Base-by-base conservation (phyloP, 2,888 invertebrate genomes). In the Metellina segmentata region DNA sequence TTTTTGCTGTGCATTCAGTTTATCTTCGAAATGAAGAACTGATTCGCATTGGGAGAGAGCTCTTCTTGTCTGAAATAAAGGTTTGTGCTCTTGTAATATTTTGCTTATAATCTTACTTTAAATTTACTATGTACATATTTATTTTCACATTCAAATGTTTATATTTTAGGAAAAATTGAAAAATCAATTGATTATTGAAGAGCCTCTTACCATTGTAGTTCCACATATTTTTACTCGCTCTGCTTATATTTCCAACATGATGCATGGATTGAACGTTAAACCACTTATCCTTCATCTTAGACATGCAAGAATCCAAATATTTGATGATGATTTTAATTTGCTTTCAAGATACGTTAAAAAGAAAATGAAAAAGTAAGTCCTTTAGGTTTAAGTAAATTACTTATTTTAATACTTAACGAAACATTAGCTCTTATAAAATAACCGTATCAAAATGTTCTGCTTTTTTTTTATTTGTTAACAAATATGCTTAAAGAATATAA, bases 1-100 rank as follows among this genome's bases (percentile, higher is more conserved):
- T 81, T 19, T 89, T 75, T 83, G 85, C 81, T n/a, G 74, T 88
- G 7, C 83, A 92, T 81, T 88, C 88, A 16, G 51, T 74, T 70
- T 74, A 53, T 52, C 51, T 81, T 13, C 16, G 49, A 34, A 89
- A 91, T 83, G 83, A 72, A 34, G 91, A 91, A 69, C 48, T 91
- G 16, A 88, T 87, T 71, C 48, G 78, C 19, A 87, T 91, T 7
- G 70, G 87, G 9, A 87, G 87, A 69, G 71, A 74, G 69, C 69
- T 70, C 9, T 69, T 91, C 16, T 51, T 78, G 20, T n/a, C 77
- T 9, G 88, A 89, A 88, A 81, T 92, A 13, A 88, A 70, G 51
- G 91, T 92, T 11, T 20, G 81, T 7, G 53, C 5, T 7, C 6
- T 7, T n/a, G n/a, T n/a, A n/a, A n/a, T n/a, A n/a, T n/a, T n/a